These are phyloP conservation scores for Sciurus carolinensis DNA, from an alignment of 2,797 vertebrate species.

Conservation along the genomic window DNA sequence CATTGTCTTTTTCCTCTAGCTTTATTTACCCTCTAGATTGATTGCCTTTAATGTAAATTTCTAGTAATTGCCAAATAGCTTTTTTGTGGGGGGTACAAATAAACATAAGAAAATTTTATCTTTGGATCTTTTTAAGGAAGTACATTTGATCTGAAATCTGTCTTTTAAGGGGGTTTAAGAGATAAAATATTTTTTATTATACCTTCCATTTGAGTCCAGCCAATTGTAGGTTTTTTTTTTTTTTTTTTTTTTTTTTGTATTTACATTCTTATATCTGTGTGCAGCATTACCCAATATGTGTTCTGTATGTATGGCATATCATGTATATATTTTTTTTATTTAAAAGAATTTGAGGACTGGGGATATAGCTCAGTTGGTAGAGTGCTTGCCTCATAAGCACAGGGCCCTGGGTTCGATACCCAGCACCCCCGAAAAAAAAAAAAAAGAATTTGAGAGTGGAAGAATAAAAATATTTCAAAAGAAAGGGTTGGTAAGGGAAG, in stretches of 20 bases:
- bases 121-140: constrained; percentile 32
- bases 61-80: not conserved
- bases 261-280: not conserved
- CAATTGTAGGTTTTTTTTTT: not conserved
- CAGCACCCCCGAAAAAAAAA: too few relatives aligned
- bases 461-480: constrained; percentile 27
- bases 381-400: too few relatives aligned
- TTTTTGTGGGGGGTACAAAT: not conserved
- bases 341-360: not conserved
- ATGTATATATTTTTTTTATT: not conserved
- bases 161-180: constrained; percentile 18
- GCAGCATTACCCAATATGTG: not conserved
- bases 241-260: not conserved
- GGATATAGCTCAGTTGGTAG: too few relatives aligned
- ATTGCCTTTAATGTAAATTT: constrained; percentile 25
- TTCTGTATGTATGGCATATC: not conserved
- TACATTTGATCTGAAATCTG: constrained; percentile 51
- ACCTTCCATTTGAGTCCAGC: not conserved
- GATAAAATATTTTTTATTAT: not conserved
- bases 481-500: not conserved
- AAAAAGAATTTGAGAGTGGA: not conserved
- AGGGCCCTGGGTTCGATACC: too few relatives aligned
- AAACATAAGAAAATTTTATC: not conserved
- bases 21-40: not conserved
- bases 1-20: not conserved